Evolutionary conservation across 2,888 invertebrate genomes (phyloP).

Genomic region (Ophion obscuratus): DNA sequence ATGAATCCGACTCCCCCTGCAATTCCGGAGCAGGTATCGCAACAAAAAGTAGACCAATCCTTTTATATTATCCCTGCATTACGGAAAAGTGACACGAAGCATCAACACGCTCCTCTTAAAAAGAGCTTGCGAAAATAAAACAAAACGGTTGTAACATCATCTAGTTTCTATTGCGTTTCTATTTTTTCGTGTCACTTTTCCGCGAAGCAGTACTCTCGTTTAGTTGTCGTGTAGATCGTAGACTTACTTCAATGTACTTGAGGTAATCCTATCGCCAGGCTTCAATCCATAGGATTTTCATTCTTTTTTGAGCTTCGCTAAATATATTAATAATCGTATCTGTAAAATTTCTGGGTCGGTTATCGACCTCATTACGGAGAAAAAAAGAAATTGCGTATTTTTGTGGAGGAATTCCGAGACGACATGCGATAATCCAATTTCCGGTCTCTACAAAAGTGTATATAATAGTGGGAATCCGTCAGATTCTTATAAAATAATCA

Average conservation of each 20-base stretch:
- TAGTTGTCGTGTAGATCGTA: constrained; percentile 5
- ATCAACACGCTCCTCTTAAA: not conserved
- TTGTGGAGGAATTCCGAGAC: too few relatives aligned
- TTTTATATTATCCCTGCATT: constrained; percentile 55
- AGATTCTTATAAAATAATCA: too few relatives aligned
- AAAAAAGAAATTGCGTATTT: too few relatives aligned
- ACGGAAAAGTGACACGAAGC: constrained; percentile 14
- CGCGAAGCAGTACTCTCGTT: not conserved
- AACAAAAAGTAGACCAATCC: constrained; percentile 65
- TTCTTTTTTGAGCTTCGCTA: too few relatives aligned
- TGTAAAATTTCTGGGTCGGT: too few relatives aligned
- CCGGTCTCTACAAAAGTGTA: too few relatives aligned
- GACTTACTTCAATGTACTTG: not conserved
- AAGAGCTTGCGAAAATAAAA: not conserved
- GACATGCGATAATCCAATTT: too few relatives aligned
- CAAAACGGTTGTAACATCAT: too few relatives aligned
- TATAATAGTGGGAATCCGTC: too few relatives aligned
- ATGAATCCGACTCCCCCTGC: constrained; percentile 84
- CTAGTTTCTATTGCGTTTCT: not conserved
- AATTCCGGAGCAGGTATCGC: constrained; percentile 84
- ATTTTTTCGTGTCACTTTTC: constrained; percentile 30
- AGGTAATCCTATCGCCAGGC: not conserved
- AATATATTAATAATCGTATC: too few relatives aligned
- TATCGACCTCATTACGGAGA: too few relatives aligned
- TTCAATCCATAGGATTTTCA: too few relatives aligned